These are phyloP conservation scores for Panagrolaimus sp. DNA, from an alignment of 1,140 invertebrate species.

Conservation along the genomic window DNA sequence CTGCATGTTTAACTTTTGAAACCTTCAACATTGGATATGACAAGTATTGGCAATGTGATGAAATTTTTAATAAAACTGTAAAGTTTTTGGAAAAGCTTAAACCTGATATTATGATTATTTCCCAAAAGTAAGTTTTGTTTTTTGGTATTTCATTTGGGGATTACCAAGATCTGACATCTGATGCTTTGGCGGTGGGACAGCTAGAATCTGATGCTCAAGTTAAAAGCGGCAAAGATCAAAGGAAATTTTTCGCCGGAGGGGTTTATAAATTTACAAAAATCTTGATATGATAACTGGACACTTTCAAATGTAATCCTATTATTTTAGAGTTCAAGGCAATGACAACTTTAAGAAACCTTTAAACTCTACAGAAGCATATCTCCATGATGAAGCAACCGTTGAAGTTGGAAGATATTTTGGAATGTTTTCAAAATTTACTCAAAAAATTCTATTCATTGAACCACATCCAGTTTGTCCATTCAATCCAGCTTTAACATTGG, in stretches of 20 bases:
- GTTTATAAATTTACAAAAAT: too few species aligned
- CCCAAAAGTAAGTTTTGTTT: not conserved
- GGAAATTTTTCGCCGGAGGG: too few species aligned
- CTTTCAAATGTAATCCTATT: not conserved
- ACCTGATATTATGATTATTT: slow-evolving; percentile 1
- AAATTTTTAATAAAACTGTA: not conserved
- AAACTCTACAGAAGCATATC: not conserved
- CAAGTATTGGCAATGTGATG: not conserved
- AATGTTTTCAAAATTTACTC: not conserved
- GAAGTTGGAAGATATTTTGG: not conserved
- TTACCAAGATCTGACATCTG: too few species aligned
- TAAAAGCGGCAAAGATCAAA: too few species aligned
- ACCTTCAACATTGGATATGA: not conserved
- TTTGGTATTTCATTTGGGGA: too few species aligned
- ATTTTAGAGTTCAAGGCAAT: not conserved
- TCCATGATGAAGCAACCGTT: not conserved
- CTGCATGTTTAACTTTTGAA: not conserved
- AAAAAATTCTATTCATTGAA: not conserved
- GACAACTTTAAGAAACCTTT: not conserved
- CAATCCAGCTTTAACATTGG: not conserved
- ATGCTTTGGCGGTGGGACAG: too few species aligned
- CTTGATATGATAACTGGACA: too few species aligned
- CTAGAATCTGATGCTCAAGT: too few species aligned
- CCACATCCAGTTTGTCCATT: not conserved
- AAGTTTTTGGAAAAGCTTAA: not conserved